Evolutionary conservation across 2,888 invertebrate species (phyloP).

Genomic region (Apodemia hepburni): DNA sequence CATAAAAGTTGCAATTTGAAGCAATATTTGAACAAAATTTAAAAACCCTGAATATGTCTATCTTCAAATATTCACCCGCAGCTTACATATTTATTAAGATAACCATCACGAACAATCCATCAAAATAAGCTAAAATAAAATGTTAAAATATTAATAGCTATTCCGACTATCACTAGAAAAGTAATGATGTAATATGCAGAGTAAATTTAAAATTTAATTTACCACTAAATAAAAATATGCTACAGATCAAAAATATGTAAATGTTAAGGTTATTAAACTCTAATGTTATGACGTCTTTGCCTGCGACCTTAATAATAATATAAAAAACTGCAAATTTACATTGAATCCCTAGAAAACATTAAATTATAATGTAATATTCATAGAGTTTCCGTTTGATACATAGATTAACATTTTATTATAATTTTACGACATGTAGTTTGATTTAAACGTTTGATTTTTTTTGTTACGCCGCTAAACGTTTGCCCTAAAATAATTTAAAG

Average conservation of each 20-base stretch:
- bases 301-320: not conserved
- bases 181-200: not conserved
- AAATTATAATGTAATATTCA: conserved; percentile 18
- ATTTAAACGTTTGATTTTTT: conserved; percentile 18
- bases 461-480: not conserved
- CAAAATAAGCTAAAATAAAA: too few relatives aligned
- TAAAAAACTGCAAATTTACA: not conserved
- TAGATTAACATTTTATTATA: conserved; percentile 17
- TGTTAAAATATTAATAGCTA: not conserved
- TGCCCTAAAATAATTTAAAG: not conserved
- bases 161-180: not conserved
- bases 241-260: not conserved
- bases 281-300: not conserved
- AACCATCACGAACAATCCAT: too few relatives aligned
- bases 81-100: too few relatives aligned
- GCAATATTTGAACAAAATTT: too few relatives aligned
- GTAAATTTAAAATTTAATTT: not conserved
- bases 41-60: too few relatives aligned
- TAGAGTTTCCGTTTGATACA: conserved; percentile 18
- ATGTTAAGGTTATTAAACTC: conserved; percentile 2
- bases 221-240: not conserved
- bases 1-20: too few relatives aligned
- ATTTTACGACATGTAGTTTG: conserved; percentile 9
- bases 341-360: conserved; percentile 14
- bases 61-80: too few relatives aligned